phyloP scores from a whole-genome alignment of 2,797 vertebrate genomes.

The Selene dorsalis region DNA sequence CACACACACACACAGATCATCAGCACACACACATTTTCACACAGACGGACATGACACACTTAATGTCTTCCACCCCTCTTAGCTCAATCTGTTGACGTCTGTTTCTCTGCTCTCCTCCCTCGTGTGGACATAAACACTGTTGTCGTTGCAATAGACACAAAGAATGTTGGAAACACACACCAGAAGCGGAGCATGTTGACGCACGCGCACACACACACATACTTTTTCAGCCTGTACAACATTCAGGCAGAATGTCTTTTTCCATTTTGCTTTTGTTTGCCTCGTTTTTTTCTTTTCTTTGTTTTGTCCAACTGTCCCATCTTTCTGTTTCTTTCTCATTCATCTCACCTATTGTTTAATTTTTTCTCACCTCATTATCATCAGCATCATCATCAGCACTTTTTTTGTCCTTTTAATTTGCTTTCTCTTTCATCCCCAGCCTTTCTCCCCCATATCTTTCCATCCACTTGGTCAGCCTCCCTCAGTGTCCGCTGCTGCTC shows the following conservation, averaged over 20 bases:
- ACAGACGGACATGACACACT: slow-evolving; percentile 70
- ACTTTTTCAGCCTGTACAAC: neutral
- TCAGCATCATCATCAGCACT: slow-evolving; percentile 17
- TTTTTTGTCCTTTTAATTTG: neutral
- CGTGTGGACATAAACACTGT: slow-evolving; percentile 59
- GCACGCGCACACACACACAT: slow-evolving; percentile 1
- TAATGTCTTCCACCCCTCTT: slow-evolving; percentile 77
- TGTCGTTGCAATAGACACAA: slow-evolving; percentile 62
- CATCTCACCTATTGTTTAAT: slow-evolving; percentile 24
- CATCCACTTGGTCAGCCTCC: slow-evolving; percentile 8
- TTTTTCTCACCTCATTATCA: slow-evolving; percentile 19
- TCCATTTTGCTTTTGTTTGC: neutral
- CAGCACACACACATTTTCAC: slow-evolving; percentile 27
- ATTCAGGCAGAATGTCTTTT: slow-evolving; percentile 1
- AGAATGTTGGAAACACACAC: slow-evolving; percentile 55
- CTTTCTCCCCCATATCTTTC: neutral
- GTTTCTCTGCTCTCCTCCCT: slow-evolving; percentile 60
- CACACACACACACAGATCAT: slow-evolving; percentile 26
- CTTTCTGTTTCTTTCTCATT: neutral
- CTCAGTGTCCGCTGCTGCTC: slow-evolving; percentile 8
- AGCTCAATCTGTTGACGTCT: slow-evolving; percentile 75
- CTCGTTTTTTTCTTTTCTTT: neutral
- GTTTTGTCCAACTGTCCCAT: neutral
- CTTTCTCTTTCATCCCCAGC: neutral
- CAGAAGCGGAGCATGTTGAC: slow-evolving; percentile 9